phyloP scores from a whole-genome alignment of 37 sponge, comb jelly and placozoan genomes.

The Haliclona indistincta region DNA sequence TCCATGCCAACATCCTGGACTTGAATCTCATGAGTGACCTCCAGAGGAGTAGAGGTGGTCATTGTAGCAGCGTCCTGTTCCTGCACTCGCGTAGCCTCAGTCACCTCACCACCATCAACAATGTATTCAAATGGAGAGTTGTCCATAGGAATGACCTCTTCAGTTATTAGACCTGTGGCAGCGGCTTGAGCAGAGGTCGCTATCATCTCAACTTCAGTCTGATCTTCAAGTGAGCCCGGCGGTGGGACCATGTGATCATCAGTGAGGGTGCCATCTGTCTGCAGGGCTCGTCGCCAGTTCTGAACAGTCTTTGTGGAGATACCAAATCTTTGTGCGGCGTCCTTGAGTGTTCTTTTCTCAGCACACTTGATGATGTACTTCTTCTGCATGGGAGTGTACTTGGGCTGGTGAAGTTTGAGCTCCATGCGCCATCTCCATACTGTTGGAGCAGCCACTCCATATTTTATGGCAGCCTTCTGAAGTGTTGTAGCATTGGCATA shows the following conservation, averaged over 20 bases:
- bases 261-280: conserved; percentile 30
- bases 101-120: conserved; percentile 67
- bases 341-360: conserved; percentile 63
- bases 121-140: conserved; percentile 57
- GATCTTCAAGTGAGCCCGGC: neutral
- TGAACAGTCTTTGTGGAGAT: conserved; percentile 76
- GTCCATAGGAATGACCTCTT: conserved; percentile 54
- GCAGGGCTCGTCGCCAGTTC: conserved; percentile 69
- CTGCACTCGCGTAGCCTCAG: conserved; percentile 15
- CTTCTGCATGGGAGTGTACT: conserved; percentile 76
- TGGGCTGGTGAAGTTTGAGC: conserved; percentile 74
- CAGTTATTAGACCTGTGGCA: neutral
- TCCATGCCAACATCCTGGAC: conserved; percentile 78
- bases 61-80: neutral
- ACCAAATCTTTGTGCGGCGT: conserved; percentile 70
- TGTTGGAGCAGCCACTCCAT: conserved; percentile 82
- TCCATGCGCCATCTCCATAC: conserved; percentile 89
- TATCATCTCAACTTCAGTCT: neutral
- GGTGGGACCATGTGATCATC: conserved; percentile 1
- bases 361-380: conserved; percentile 77
- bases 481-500: conserved; percentile 84
- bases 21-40: conserved; percentile 65
- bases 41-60: conserved; percentile 24
- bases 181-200: conserved; percentile 3
- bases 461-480: conserved; percentile 81